These are phyloP conservation scores for Lepus europaeus DNA, from an alignment of 2,113 vertebrate genomes.

Conservation along the genomic window DNA sequence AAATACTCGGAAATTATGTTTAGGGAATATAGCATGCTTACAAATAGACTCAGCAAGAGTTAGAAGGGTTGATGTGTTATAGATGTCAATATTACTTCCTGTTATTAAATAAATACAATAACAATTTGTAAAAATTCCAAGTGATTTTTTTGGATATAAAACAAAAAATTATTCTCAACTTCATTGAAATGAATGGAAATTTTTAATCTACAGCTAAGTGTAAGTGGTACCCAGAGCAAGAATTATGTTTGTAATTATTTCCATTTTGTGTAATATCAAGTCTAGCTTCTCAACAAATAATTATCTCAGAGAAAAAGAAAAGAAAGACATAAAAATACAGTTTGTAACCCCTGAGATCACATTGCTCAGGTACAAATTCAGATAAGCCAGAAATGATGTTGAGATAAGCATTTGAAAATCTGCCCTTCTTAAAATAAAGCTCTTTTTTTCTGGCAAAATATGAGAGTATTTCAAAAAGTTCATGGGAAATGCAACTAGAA, in stretches of 20 bases:
- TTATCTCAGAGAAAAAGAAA: not conserved
- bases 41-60: not conserved
- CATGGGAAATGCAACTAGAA: too few relatives aligned
- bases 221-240: not conserved
- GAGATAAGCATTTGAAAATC: not conserved
- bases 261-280: not conserved
- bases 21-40: not conserved
- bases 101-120: not conserved
- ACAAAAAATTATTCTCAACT: not conserved
- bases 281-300: not conserved
- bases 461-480: too few relatives aligned
- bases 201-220: not conserved
- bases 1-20: not conserved
- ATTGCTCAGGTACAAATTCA: not conserved
- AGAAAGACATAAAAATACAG: not conserved
- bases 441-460: not conserved
- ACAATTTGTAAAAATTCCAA: constrained; percentile 19
- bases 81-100: not conserved
- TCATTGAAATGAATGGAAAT: not conserved
- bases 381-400: not conserved
- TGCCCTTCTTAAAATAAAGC: not conserved
- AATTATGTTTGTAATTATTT: not conserved
- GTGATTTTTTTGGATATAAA: not conserved
- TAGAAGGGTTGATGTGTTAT: not conserved
- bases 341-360: not conserved